Percentiles rank a stretch among this genome's conserved stretches.
Conservation (phyloP, 2,888 invertebrate species). For the Sarcophaga carnaria region DNA sequence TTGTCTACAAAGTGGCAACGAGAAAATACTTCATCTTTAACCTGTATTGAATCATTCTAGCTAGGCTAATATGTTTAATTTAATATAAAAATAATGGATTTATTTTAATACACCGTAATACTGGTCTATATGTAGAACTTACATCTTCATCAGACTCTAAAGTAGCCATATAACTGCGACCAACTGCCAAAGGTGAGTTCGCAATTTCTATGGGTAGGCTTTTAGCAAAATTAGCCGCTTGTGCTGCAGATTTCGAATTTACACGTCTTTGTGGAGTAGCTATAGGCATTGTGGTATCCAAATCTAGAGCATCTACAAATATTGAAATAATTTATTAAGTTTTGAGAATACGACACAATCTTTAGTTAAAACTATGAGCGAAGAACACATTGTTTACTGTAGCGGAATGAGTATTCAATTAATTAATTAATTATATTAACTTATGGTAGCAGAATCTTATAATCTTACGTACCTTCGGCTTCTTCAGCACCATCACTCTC, state of each 20-base stretch:
- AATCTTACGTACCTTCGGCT: conserved; percentile 86
- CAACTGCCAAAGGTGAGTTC: conserved; percentile 76
- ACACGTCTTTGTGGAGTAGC: conserved; percentile 66
- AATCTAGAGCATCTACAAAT: conserved; percentile 79
- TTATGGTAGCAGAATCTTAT: neutral
- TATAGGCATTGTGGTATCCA: conserved; percentile 78
- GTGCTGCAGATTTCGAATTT: conserved; percentile 68
- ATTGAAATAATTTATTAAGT: too few relatives aligned
- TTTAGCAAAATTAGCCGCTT: conserved; percentile 84
- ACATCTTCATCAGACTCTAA: conserved; percentile 77
- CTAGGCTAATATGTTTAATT: too few relatives aligned
- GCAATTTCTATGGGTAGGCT: conserved; percentile 92
- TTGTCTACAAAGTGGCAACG: too few relatives aligned
- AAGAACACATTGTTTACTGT: too few relatives aligned
- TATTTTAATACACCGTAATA: too few relatives aligned
- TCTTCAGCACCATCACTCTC: conserved; percentile 90
- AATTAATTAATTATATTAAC: too few relatives aligned
- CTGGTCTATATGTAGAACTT: conserved; percentile 52
- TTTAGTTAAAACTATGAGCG: too few relatives aligned
- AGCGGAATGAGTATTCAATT: too few relatives aligned
- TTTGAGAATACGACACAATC: too few relatives aligned
- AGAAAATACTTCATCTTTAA: too few relatives aligned
- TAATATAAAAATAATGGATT: too few relatives aligned
- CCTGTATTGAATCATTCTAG: too few relatives aligned
- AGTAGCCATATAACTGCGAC: conserved; percentile 72